A percentile compares a stretch with the other conserved stretches of the same genome.
phyloP scores from a whole-genome alignment of 2,113 vertebrate genomes.

The Lipotes vexillifer region DNA sequence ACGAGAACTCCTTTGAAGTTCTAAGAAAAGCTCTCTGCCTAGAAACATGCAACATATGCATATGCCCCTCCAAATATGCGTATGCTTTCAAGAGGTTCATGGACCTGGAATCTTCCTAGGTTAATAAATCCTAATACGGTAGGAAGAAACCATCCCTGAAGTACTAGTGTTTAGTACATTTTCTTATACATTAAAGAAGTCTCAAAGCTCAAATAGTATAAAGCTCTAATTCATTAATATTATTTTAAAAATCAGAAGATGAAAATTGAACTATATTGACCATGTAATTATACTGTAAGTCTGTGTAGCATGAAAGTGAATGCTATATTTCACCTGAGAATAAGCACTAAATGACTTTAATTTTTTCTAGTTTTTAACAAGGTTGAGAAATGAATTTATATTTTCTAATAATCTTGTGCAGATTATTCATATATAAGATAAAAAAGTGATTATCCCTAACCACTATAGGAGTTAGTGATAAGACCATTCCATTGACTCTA shows the following conservation, averaged over 20 bases:
- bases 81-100: neutral
- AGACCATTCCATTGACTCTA: neutral
- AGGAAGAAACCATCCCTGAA: neutral
- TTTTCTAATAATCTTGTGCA: neutral
- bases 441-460: neutral
- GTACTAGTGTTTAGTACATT: neutral
- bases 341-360: neutral
- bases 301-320: neutral
- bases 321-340: neutral
- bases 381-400: neutral
- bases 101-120: neutral
- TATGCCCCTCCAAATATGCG: neutral
- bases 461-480: neutral
- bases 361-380: conserved; percentile 19
- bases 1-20: neutral
- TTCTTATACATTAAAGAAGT: neutral
- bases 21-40: neutral
- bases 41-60: neutral
- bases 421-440: neutral
- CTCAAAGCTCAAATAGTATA: neutral
- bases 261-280: conserved; percentile 14
- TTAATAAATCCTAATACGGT: neutral
- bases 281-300: conserved; percentile 15
- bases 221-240: conserved; percentile 10
- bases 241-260: conserved; percentile 33